A percentile compares a stretch with the other conserved stretches of the same genome.
phyloP scores from a whole-genome alignment of 2,797 vertebrate genomes.

The Dicrostonyx torquatus region DNA sequence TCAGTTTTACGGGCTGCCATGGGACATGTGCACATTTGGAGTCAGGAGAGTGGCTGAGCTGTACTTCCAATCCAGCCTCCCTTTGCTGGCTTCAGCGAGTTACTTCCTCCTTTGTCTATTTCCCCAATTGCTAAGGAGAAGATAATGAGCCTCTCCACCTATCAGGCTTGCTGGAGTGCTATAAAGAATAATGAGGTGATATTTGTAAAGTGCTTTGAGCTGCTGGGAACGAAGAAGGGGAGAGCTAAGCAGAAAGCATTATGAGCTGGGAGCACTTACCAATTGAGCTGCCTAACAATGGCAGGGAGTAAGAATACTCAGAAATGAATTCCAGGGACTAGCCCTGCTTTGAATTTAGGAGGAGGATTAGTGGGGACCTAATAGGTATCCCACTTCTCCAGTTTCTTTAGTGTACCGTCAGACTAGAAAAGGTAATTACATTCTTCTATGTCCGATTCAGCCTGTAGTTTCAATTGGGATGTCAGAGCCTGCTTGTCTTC shows the following conservation, averaged over 20 bases:
- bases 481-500: slow-evolving; percentile 72
- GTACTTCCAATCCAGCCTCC: slow-evolving; percentile 67
- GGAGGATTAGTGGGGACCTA: slow-evolving; percentile 78
- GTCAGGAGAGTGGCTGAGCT: slow-evolving; percentile 52
- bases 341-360: slow-evolving; percentile 77
- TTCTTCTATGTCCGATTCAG: slow-evolving; percentile 66
- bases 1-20: slow-evolving; percentile 10
- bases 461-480: slow-evolving; percentile 73
- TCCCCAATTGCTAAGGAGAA: slow-evolving; percentile 71
- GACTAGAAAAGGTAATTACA: slow-evolving; percentile 77
- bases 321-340: slow-evolving; percentile 76
- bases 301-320: slow-evolving; percentile 69
- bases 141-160: slow-evolving; percentile 80
- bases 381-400: slow-evolving; percentile 75
- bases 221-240: slow-evolving; percentile 69
- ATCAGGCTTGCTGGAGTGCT: slow-evolving; percentile 78
- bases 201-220: slow-evolving; percentile 81
- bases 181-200: slow-evolving; percentile 83
- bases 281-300: slow-evolving; percentile 77
- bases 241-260: slow-evolving; percentile 69
- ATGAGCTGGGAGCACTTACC: slow-evolving; percentile 74
- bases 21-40: slow-evolving; percentile 40
- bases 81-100: slow-evolving; percentile 60
- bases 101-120: slow-evolving; percentile 77
- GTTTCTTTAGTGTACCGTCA: slow-evolving; percentile 68